Evolutionary conservation across 2,797 vertebrate genomes (phyloP).

Genomic region (Alfaro cultratus): DNA sequence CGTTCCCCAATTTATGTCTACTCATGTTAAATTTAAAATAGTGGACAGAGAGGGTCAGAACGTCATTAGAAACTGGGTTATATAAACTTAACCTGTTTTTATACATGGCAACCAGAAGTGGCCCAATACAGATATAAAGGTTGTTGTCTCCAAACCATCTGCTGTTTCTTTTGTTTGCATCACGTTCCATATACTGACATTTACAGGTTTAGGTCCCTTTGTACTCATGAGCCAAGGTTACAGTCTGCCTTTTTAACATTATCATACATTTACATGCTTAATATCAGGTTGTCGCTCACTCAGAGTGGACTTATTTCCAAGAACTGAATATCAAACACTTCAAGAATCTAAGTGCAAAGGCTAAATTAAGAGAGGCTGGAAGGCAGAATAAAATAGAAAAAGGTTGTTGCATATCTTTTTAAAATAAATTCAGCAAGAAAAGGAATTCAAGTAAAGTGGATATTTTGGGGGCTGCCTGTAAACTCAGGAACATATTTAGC

Average conservation of each 20-base stretch:
- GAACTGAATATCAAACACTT: conserved; percentile 35
- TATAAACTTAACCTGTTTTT: not conserved
- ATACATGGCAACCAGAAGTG: not conserved
- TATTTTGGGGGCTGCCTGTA: conserved; percentile 15
- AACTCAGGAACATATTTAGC: conserved; percentile 32
- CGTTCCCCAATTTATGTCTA: not conserved
- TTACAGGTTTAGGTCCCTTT: not conserved
- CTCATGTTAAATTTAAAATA: not conserved
- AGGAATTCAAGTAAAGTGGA: not conserved
- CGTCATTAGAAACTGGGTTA: not conserved
- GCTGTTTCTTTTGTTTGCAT: not conserved
- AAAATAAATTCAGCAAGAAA: not conserved
- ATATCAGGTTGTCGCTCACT: conserved; percentile 37
- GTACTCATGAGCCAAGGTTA: not conserved
- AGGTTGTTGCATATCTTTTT: conserved; percentile 1
- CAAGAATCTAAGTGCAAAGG: conserved; percentile 29
- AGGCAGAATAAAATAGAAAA: conserved; percentile 4
- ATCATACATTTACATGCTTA: conserved; percentile 57
- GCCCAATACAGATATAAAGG: not conserved
- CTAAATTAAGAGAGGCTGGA: conserved; percentile 17
- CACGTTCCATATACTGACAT: not conserved
- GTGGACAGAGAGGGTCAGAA: not conserved
- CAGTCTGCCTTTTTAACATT: conserved; percentile 24
- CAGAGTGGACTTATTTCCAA: conserved; percentile 15
- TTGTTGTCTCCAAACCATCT: not conserved